Evolutionary conservation across 2,888 invertebrate genomes (phyloP).

Genomic region (Macrostomum cliftonense): DNA sequence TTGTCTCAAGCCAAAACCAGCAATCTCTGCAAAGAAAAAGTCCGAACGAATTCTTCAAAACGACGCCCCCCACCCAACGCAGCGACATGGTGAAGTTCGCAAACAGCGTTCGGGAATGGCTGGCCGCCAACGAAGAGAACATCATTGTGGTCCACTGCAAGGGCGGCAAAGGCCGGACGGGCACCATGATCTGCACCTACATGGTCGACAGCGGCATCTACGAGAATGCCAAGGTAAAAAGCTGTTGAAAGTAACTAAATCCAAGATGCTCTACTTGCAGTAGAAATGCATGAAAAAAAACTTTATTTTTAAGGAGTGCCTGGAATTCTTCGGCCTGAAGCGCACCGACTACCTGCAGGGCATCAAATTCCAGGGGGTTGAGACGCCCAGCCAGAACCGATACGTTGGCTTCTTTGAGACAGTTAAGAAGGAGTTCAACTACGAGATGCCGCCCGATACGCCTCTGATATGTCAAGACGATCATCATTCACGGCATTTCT

Average conservation of each 20-base stretch:
- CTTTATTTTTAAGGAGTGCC: conserved; percentile 24
- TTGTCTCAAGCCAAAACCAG: no score
- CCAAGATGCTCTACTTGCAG: neutral
- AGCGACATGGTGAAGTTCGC: conserved; percentile 40
- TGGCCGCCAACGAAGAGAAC: conserved; percentile 34
- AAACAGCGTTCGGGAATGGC: conserved; percentile 35
- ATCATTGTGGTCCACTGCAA: conserved; percentile 43
- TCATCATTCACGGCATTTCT: conserved; percentile 28
- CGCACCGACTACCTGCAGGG: conserved; percentile 40
- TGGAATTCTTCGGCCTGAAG: conserved; percentile 41
- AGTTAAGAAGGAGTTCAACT: conserved; percentile 30
- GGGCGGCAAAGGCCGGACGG: conserved; percentile 42
- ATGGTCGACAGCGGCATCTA: conserved; percentile 39
- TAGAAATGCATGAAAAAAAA: no score
- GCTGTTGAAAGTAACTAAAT: no score
- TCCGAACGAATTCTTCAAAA: no score
- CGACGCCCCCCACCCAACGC: neutral
- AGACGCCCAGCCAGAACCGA: conserved; percentile 42
- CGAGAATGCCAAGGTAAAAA: conserved; percentile 37
- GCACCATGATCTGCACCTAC: conserved; percentile 42
- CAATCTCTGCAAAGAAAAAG: no score
- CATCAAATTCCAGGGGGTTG: conserved; percentile 40
- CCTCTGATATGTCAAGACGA: conserved; percentile 26
- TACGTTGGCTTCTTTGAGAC: conserved; percentile 41
- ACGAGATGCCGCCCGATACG: conserved; percentile 30